phyloP scores from a whole-genome alignment of 1,140 invertebrate genomes.

The Panulirus ornatus region DNA sequence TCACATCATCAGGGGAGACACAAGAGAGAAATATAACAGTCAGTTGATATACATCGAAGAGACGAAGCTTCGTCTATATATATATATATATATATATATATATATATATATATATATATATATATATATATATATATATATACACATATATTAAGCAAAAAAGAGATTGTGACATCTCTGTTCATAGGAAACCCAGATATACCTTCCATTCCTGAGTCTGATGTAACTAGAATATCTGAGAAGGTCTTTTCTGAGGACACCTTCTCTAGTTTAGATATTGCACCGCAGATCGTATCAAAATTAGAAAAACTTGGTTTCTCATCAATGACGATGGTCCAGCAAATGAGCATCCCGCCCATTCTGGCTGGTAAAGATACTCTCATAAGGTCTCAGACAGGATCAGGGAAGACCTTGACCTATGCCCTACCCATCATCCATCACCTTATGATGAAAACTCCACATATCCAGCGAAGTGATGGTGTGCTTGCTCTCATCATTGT shows the following conservation, averaged over 20 bases:
- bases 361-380: slow-evolving; percentile 88
- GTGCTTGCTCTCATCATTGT: slow-evolving; percentile 89
- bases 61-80: too few species aligned
- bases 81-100: too few species aligned
- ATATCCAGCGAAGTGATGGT: slow-evolving; percentile 88
- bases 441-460: slow-evolving; percentile 81
- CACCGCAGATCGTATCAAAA: slow-evolving; percentile 81
- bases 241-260: slow-evolving; percentile 43
- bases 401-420: slow-evolving; percentile 95
- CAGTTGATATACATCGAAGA: too few species aligned
- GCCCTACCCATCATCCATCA: slow-evolving; percentile 85
- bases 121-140: too few species aligned
- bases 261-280: slow-evolving; percentile 8
- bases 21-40: too few species aligned
- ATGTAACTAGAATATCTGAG: slow-evolving; percentile 20
- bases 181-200: slow-evolving; percentile 36
- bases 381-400: slow-evolving; percentile 93
- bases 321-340: slow-evolving; percentile 90
- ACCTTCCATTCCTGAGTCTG: slow-evolving; percentile 22
- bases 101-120: too few species aligned
- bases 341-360: slow-evolving; percentile 89
- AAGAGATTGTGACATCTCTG: slow-evolving; percentile 25
- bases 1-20: too few species aligned
- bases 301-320: slow-evolving; percentile 87
- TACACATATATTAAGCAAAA: too few species aligned